These are phyloP conservation scores for Sinocyclocheilus maitianheensis DNA, from an alignment of 2,113 vertebrate genomes.

Conservation along the genomic window DNA sequence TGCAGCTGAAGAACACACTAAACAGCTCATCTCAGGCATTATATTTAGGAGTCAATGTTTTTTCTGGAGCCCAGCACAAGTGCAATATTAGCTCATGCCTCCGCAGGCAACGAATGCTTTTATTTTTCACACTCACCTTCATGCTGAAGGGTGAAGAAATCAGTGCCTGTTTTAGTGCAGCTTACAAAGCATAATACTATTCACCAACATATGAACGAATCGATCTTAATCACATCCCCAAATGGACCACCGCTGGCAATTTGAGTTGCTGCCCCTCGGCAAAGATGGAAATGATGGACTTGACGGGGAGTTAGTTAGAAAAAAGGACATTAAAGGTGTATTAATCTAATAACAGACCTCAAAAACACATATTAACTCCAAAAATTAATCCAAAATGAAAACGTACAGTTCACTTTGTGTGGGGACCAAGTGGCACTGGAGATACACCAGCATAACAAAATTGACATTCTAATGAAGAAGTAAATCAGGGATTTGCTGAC, in stretches of 20 bases:
- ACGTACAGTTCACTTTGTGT: not conserved
- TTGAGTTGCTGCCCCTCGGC: not conserved
- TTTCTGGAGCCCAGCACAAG: not conserved
- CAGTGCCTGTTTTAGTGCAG: slow-evolving; percentile 2
- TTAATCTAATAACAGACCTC: not conserved
- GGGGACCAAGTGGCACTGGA: not conserved
- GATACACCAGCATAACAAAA: not conserved
- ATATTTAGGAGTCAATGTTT: slow-evolving; percentile 16
- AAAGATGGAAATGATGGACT: not conserved
- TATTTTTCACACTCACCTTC: slow-evolving; percentile 39
- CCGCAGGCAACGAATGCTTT: slow-evolving; percentile 24
- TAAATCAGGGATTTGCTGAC: slow-evolving; percentile 17
- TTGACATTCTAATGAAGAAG: not conserved
- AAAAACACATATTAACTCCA: not conserved
- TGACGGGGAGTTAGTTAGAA: not conserved
- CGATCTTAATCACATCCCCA: not conserved
- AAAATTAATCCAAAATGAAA: not conserved
- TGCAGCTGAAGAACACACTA: slow-evolving; percentile 25
- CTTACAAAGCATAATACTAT: slow-evolving; percentile 19
- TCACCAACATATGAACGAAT: not conserved
- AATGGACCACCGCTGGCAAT: not conserved
- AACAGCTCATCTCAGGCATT: not conserved
- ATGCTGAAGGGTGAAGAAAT: slow-evolving; percentile 26
- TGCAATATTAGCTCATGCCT: slow-evolving; percentile 24
- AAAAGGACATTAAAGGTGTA: not conserved